A percentile compares a stretch with the other conserved stretches of the same genome.
These are phyloP conservation scores for Acanthopleura granulata DNA, from an alignment of 2,888 invertebrate species.

Conservation along the genomic window DNA sequence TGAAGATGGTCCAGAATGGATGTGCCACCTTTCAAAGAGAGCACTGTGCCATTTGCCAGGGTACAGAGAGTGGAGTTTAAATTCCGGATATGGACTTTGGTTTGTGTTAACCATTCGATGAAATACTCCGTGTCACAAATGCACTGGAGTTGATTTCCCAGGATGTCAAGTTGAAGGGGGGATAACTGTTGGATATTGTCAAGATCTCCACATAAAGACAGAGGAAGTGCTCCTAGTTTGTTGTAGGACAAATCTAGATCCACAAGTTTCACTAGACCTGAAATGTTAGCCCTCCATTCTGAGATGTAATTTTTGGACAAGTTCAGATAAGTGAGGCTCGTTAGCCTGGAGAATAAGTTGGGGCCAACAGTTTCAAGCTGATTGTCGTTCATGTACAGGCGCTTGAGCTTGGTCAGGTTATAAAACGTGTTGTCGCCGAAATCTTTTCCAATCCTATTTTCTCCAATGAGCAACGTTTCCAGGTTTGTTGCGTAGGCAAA, in stretches of 20 bases:
- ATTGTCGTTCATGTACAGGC: not conserved
- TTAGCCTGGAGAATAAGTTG: not conserved
- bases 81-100: not conserved
- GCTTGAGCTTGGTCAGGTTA: not conserved
- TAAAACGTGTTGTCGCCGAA: not conserved
- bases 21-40: not conserved
- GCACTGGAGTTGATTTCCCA: slow-evolving; percentile 29
- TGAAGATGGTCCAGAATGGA: not conserved
- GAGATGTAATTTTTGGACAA: slow-evolving; percentile 22
- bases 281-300: slow-evolving; percentile 16
- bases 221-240: slow-evolving; percentile 6
- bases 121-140: slow-evolving; percentile 29
- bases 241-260: slow-evolving; percentile 24
- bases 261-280: slow-evolving; percentile 9
- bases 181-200: not conserved
- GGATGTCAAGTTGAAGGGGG: slow-evolving; percentile 22
- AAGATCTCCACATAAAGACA: slow-evolving; percentile 18
- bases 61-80: not conserved
- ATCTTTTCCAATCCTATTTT: not conserved
- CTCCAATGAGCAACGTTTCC: not conserved
- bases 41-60: not conserved
- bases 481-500: not conserved
- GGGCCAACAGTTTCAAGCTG: not conserved
- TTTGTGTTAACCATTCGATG: slow-evolving; percentile 28
- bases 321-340: not conserved